Base-by-base conservation (phyloP, 2,113 vertebrate genomes). In the Cyanoderma ruficeps region DNA sequence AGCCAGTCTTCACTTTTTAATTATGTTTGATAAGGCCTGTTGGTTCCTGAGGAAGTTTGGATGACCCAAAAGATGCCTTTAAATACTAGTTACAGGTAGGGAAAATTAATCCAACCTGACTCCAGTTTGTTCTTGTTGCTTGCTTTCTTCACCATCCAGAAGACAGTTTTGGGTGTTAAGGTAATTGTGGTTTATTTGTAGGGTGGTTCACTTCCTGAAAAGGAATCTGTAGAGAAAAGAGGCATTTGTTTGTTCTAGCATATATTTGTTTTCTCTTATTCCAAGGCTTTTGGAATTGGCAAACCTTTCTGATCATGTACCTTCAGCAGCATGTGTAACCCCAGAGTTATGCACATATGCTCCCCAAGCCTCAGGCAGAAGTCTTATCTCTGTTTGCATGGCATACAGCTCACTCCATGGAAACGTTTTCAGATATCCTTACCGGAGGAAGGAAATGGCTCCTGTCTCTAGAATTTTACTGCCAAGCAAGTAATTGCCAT, bases 391-490 rank as follows among this genome's bases (percentile, higher is more conserved):
- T 90, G 74, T 67, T 75, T 83, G 55, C 63, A 65, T 77, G 89
- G 87, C 82, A 72, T 46, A 90, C 30, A 65, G 84, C 63, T 94
- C 25, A 47, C 57, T 91, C 67, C 75, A 83, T 85, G 89, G 91
- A 90, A 96, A 92, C 64, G 39, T 25, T 90, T 74, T 56, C 71
- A 87, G 89, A 28, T 63, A 79, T 69, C 89, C 12, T 94, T 60
- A 64, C 31, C 49, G 91, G 87, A 91, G 88, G 83, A 94, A 96
- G 90, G 90, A 96, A 96, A 94, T 53, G 68, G 72, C 31, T 97
- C 10, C 67, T 44, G 44, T 46, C 87, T 88, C 72, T 75, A 68
- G 72, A 87, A 78, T 83, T 92, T 93, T 93, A 92, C n/a, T 46
- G 69, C 39, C 4, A 7, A 83, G 33, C 3, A 2, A 93, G 24